Evolutionary conservation across 1,140 invertebrate genomes (phyloP).

Genomic region (Capitella teleta): DNA sequence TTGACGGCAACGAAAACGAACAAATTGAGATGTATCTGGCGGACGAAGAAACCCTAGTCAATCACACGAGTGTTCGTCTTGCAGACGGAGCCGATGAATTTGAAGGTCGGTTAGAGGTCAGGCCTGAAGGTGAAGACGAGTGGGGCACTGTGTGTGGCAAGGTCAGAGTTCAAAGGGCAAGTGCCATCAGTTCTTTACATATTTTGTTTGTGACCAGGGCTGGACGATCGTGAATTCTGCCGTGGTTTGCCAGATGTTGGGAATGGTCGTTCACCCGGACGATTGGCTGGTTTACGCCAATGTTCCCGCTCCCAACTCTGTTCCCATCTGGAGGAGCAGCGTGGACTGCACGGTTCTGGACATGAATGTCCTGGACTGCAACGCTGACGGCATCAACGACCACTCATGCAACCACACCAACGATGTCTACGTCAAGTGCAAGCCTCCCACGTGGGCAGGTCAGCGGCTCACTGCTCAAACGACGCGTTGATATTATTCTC

Average conservation of each 20-base stretch:
- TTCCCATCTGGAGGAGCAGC: constrained; percentile 52
- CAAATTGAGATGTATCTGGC: constrained; percentile 39
- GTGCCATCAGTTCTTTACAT: not conserved
- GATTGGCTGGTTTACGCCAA: constrained; percentile 63
- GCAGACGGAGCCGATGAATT: constrained; percentile 23
- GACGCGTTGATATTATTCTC: not conserved
- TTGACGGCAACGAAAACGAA: constrained; percentile 22
- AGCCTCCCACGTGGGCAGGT: constrained; percentile 38
- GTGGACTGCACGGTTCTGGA: constrained; percentile 84
- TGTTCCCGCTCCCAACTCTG: constrained; percentile 14
- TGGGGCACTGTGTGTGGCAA: constrained; percentile 94
- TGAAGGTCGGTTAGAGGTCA: constrained; percentile 50
- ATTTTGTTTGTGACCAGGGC: constrained; percentile 48
- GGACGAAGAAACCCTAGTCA: constrained; percentile 22
- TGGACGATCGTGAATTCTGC: constrained; percentile 89
- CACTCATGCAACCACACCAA: constrained; percentile 61
- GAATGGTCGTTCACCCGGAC: constrained; percentile 78
- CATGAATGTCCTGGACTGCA: constrained; percentile 79
- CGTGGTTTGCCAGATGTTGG: constrained; percentile 88
- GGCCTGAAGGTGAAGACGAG: constrained; percentile 51
- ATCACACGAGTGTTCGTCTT: constrained; percentile 22
- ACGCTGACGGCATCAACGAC: constrained; percentile 52
- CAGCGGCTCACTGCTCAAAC: not conserved
- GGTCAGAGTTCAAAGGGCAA: constrained; percentile 22
- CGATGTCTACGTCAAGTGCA: constrained; percentile 35